A percentile compares a stretch with the other conserved stretches of the same genome.
phyloP scores from a whole-genome alignment of 2,888 invertebrate species.

The Theodoxus fluviatilis region DNA sequence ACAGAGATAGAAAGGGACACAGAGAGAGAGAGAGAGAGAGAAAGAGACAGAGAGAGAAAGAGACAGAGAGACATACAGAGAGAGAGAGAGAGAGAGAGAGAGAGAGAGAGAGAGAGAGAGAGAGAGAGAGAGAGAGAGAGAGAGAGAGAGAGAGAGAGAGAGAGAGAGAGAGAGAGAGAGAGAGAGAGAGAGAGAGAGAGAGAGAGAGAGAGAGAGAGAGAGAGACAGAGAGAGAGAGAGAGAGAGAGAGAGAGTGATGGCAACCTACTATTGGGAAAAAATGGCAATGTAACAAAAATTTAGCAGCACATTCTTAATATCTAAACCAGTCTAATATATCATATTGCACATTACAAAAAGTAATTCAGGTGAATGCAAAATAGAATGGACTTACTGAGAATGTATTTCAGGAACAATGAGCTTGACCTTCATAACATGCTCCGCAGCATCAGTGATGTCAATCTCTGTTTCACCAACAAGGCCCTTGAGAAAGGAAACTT shows the following conservation, averaged over 20 bases:
- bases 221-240: neutral
- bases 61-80: neutral
- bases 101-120: neutral
- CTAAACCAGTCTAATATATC: neutral
- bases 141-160: neutral
- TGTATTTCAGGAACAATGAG: slow-evolving; percentile 81
- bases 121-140: neutral
- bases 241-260: neutral
- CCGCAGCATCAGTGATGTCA: slow-evolving; percentile 73
- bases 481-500: slow-evolving; percentile 65
- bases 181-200: too few species aligned
- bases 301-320: neutral
- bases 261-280: neutral
- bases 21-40: neutral
- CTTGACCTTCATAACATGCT: slow-evolving; percentile 78
- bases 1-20: neutral
- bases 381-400: slow-evolving; percentile 67
- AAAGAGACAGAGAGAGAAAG: neutral
- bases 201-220: too few species aligned
- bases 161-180: neutral
- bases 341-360: neutral
- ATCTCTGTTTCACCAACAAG: slow-evolving; percentile 72
- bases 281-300: neutral
- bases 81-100: neutral
- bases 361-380: neutral